These are phyloP conservation scores for Tympanuchus pallidicinctus DNA, from an alignment of 2,113 vertebrate genomes.

Conservation along the genomic window DNA sequence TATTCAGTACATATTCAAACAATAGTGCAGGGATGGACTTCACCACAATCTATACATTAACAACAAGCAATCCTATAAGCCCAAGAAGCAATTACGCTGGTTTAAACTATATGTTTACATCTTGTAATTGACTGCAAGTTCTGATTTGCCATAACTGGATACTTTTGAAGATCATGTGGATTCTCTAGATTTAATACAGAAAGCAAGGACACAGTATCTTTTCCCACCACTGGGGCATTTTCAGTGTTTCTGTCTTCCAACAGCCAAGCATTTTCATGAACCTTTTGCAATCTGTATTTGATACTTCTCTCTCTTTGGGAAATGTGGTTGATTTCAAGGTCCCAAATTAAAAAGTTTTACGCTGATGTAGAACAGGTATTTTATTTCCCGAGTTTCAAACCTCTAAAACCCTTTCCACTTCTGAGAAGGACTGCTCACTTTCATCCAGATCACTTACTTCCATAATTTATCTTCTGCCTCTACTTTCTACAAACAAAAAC, in stretches of 20 bases:
- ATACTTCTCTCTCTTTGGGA: not conserved
- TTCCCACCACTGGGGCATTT: not conserved
- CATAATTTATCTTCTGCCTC: not conserved
- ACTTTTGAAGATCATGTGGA: not conserved
- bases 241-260: not conserved
- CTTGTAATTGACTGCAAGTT: not conserved
- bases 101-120: not conserved
- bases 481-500: not conserved
- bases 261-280: not conserved
- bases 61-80: not conserved
- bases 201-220: not conserved
- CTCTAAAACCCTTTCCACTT: not conserved
- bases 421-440: not conserved
- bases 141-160: not conserved
- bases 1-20: not conserved
- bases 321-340: not conserved
- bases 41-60: not conserved
- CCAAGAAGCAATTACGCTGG: not conserved
- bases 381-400: not conserved
- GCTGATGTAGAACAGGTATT: not conserved
- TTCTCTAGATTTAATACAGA: not conserved
- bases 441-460: not conserved
- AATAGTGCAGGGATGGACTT: not conserved
- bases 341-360: not conserved
- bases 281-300: not conserved